phyloP scores from a whole-genome alignment of 2,797 vertebrate species.

The Caiman crocodilus region DNA sequence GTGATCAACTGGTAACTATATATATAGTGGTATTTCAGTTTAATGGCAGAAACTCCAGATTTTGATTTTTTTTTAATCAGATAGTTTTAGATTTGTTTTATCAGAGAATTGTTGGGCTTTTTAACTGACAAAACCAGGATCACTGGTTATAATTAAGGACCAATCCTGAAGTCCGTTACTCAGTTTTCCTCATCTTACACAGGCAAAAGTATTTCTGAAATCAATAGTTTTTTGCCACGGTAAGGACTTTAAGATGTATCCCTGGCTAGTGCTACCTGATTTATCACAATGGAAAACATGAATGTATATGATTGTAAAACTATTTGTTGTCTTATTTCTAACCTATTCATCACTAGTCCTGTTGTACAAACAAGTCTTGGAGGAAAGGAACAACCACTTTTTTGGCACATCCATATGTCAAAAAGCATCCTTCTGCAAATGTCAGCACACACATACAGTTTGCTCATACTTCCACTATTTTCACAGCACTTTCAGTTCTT shows the following conservation, averaged over 20 bases:
- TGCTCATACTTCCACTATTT: neutral
- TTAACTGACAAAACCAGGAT: no score
- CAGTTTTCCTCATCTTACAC: neutral
- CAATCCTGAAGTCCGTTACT: neutral
- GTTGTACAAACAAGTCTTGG: neutral
- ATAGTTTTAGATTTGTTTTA: no score
- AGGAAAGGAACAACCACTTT: neutral
- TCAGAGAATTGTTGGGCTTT: no score
- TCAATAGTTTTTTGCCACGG: neutral
- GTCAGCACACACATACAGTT: neutral
- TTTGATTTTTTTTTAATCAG: no score
- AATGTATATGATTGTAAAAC: neutral
- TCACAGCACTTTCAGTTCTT: neutral
- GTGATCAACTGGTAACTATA: no score
- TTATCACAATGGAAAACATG: neutral
- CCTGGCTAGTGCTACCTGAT: neutral
- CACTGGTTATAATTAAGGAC: neutral
- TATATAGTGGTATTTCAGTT: no score
- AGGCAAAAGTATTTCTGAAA: neutral
- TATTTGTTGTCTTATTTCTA: neutral
- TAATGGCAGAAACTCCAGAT: no score
- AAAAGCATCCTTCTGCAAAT: neutral
- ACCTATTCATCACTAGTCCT: neutral
- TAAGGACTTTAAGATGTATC: neutral
- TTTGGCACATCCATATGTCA: neutral